These are phyloP conservation scores for Pseudomyrmex gracilis DNA, from an alignment of 1,140 invertebrate genomes.

Conservation along the genomic window DNA sequence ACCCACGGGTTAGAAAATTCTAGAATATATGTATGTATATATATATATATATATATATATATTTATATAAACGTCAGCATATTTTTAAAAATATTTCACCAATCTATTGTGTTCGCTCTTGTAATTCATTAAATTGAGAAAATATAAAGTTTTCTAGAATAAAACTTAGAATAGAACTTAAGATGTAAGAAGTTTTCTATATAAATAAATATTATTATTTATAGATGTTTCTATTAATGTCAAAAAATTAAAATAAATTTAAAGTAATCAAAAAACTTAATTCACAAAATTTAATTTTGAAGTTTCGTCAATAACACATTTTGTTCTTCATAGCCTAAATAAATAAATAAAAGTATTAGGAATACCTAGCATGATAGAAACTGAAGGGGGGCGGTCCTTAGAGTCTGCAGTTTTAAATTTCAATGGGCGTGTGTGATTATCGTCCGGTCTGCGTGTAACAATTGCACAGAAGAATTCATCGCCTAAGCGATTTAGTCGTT, in stretches of 20 bases:
- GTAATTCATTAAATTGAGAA: constrained; percentile 5
- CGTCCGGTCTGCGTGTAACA: neutral
- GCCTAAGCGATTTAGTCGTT: constrained; percentile 7
- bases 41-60: neutral
- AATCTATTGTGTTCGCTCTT: neutral
- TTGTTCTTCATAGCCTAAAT: neutral
- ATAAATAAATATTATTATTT: no score
- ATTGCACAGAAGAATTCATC: neutral
- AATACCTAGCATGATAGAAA: constrained; percentile 11
- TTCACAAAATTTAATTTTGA: constrained; percentile 3
- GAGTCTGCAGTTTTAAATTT: constrained; percentile 48
- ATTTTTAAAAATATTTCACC: neutral
- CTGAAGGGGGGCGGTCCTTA: constrained; percentile 30
- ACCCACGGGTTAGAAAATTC: constrained; percentile 33
- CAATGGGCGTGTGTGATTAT: constrained; percentile 49
- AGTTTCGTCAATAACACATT: neutral
- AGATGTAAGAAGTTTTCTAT: no score
- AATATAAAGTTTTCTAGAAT: neutral
- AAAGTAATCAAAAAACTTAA: neutral
- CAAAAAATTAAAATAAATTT: no score
- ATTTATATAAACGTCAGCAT: neutral
- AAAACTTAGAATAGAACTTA: no score
- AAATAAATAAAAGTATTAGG: neutral
- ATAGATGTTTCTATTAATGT: no score
- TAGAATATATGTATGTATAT: neutral